Evolutionary conservation across 1,140 invertebrate species (phyloP), one percentile per base, ranked within the genome.

Genomic region (Panagrolaimus sp.): DNA sequence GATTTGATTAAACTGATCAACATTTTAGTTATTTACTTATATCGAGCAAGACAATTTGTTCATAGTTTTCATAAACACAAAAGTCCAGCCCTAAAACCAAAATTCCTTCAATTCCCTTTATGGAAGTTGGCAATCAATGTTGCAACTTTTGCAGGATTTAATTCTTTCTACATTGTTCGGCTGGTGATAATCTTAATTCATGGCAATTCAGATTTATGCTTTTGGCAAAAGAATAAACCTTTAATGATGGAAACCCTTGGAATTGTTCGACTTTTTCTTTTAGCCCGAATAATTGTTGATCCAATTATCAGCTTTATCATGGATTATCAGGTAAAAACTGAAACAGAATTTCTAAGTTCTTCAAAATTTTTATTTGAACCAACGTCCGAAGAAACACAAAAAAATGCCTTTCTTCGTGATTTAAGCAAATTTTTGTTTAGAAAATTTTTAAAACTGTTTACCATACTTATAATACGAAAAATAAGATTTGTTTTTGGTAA

Each of bases 111-210:
- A 65, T 78, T 78, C 58, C 76, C 76, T 2, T 45, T 81, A 32
- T 79, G 78, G 78, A 79, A 79, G 63, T 48, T 79, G 48, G 71
- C 76, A 0, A 17, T 79, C 15, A 79, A 79, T 62, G 78, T 79
- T 1, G 71, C 58, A 24, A 79, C 78, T 43, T 79, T 79, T 69
- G 78, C 78, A 3, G 58, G 63, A 9, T 74, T 79, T 64, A 69
- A 81, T 63, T 46, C 71, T 9, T 12, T 52, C 14, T 52, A 26
- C 14, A 52, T 26, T 52, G 14, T 26, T 26, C 48, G 26, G 15
- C 14, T 52, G 15, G 48, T 52, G 48, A 15, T 52, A 12, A 52
- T 15, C 15, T 26, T 52, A 5, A 8, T 9, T 52, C 15, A 52
- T n/a, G 55, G 21, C 5, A n/a, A 65, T 15, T 17, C 67, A 26